Conservation (phyloP, 2,888 invertebrate species). For the Idaea biselata region DNA sequence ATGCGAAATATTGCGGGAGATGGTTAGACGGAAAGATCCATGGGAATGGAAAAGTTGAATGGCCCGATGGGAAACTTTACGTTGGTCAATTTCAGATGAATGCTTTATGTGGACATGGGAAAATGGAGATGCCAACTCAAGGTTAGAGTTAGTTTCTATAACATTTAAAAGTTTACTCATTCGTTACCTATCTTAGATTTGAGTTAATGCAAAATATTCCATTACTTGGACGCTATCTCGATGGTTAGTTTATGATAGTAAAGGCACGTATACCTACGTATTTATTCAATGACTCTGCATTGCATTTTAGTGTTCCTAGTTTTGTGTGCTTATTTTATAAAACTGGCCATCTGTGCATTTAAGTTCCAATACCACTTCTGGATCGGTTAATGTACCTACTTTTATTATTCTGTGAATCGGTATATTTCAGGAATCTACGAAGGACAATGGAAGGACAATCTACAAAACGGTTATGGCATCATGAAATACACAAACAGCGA, state of each 20-base stretch:
- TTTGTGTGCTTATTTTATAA: too few relatives aligned
- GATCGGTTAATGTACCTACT: not conserved
- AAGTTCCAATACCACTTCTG: not conserved
- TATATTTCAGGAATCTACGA: constrained; percentile 83
- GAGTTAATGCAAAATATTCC: not conserved
- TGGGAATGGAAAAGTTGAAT: constrained; percentile 90
- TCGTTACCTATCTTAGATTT: not conserved
- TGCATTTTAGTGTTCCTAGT: not conserved
- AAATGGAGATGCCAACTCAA: constrained; percentile 83
- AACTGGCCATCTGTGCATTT: too few relatives aligned
- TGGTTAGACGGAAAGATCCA: constrained; percentile 93
- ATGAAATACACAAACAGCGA: constrained; percentile 89
- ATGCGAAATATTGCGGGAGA: constrained; percentile 88
- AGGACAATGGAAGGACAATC: constrained; percentile 90
- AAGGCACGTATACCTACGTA: not conserved
- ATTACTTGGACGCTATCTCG: not conserved
- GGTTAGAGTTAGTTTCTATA: constrained; percentile 53
- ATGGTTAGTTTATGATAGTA: not conserved
- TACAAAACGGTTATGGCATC: constrained; percentile 89
- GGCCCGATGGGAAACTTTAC: constrained; percentile 89
- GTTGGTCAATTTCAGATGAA: constrained; percentile 90
- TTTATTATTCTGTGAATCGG: not conserved
- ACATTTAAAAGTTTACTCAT: not conserved
- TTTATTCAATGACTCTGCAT: not conserved
- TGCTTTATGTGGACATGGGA: constrained; percentile 86